Evolutionary conservation across 2,797 vertebrate genomes (phyloP).

Genomic region (Glossophaga mutica): DNA sequence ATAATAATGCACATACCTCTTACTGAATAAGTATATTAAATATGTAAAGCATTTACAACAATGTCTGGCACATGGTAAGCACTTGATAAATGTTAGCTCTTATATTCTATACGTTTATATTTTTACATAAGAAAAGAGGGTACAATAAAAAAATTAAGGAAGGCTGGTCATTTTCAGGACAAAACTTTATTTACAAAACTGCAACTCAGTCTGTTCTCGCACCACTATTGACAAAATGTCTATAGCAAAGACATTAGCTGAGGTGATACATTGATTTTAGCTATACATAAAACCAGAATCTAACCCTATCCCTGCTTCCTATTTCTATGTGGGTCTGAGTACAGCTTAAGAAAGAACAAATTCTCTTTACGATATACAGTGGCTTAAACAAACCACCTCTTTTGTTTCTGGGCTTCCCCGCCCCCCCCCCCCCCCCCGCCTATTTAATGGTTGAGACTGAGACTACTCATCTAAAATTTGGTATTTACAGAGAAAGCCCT

Average conservation of each 20-base stretch:
- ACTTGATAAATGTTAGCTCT: not conserved
- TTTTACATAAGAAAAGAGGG: not conserved
- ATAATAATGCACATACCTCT: not conserved
- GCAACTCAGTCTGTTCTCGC: not conserved
- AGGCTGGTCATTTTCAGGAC: slow-evolving; percentile 37
- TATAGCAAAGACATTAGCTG: not conserved
- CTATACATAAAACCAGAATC: slow-evolving; percentile 26
- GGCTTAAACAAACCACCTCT: slow-evolving; percentile 12
- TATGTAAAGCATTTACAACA: not conserved
- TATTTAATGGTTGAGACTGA: not conserved
- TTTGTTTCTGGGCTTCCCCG: not conserved
- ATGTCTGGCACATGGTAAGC: not conserved
- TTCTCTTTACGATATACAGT: not conserved
- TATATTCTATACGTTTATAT: not conserved
- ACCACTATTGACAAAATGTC: slow-evolving; percentile 32
- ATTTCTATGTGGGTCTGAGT: not conserved
- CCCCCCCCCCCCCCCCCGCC: too few species aligned
- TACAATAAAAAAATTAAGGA: slow-evolving; percentile 20
- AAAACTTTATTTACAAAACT: slow-evolving; percentile 59
- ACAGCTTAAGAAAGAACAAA: not conserved
- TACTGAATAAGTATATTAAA: not conserved
- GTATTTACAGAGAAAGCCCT: slow-evolving; percentile 29
- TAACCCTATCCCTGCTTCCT: not conserved
- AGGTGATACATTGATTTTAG: slow-evolving; percentile 20
- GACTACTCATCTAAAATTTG: slow-evolving; percentile 19